Evolutionary conservation across 2,113 vertebrate genomes (phyloP), one percentile per base, ranked within the genome.

Genomic region (Ovis canadensis): DNA sequence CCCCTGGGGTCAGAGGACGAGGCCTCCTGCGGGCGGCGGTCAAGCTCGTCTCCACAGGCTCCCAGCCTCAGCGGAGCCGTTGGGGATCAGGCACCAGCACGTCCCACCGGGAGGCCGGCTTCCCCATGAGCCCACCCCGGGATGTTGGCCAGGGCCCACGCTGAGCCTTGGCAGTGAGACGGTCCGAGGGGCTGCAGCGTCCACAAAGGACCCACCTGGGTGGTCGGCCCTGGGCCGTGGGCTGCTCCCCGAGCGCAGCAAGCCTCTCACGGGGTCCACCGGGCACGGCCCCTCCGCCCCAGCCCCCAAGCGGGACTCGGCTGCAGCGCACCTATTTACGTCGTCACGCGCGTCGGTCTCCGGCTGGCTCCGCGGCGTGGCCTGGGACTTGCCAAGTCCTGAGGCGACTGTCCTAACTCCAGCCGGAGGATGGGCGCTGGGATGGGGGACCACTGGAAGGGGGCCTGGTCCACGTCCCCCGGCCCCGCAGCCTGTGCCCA

Each of bases 331-430:
- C 14, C 17, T 88, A 88, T 94, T 88, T 96, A 96, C 77, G 74
- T 62, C 33, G 55, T 92, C 88, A 90, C 84, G 31, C 3, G 45
- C n/a, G 48, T 77, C 21, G 88, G 52, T 96, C 89, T 94, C 86
- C 29, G 40, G 86, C 89, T 1, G 5, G 93, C 92, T 96, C 92
- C 50, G 17, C 5, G 78, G 92, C 17, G 67, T 74, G 11, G 74
- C 45, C 60, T 95, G 97, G 98, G 95, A 90, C 64, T 5, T 19
- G 48, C 94, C 96, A 95, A 90, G 64, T 81, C 90, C 64, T 82
- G 85, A 84, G 92, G 83, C 0, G 0, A 52, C 8, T 5, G 29
- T 86, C 88, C 54, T 83, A 45, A 92, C 60, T 96, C 88, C 57
- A 64, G 57, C 8, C 5, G 14, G n/a, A 81, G 64, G 64, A 81